Percentiles rank a stretch among this genome's conserved stretches.
phyloP scores from a whole-genome alignment of 2,113 vertebrate species.

The Alexandromys fortis region DNA sequence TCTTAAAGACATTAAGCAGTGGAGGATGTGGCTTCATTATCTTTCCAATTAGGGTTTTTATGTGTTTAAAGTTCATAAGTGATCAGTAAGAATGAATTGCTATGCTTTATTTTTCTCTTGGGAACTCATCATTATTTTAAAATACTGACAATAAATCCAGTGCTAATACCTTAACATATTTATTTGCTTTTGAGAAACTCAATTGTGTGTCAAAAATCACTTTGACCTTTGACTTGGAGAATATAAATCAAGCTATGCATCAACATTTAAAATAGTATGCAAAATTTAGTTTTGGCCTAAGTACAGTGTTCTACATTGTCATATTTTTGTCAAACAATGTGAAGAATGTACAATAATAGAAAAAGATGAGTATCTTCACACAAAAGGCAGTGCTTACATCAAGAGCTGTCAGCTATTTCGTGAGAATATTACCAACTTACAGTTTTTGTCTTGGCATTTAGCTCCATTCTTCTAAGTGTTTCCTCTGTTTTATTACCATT shows the following conservation, averaged over 20 bases:
- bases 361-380: slow-evolving; percentile 69
- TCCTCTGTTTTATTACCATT: slow-evolving; percentile 82
- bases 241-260: slow-evolving; percentile 36
- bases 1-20: slow-evolving; percentile 18
- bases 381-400: slow-evolving; percentile 66
- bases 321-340: slow-evolving; percentile 56
- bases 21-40: neutral
- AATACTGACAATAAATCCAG: slow-evolving; percentile 73
- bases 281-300: slow-evolving; percentile 70
- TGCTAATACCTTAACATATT: slow-evolving; percentile 75
- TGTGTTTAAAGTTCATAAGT: slow-evolving; percentile 4
- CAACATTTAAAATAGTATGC: slow-evolving; percentile 58
- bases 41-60: slow-evolving; percentile 58
- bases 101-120: slow-evolving; percentile 57
- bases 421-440: slow-evolving; percentile 78
- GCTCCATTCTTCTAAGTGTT: slow-evolving; percentile 74
- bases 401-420: slow-evolving; percentile 80
- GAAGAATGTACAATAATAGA: slow-evolving; percentile 24
- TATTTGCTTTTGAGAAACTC: slow-evolving; percentile 77
- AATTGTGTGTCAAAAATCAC: slow-evolving; percentile 68
- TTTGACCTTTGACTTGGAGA: slow-evolving; percentile 75
- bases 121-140: slow-evolving; percentile 76
- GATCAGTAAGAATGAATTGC: slow-evolving; percentile 68
- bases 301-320: slow-evolving; percentile 29
- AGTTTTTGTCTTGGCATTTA: slow-evolving; percentile 84